phyloP scores from a whole-genome alignment of 2,113 vertebrate species.

The Agapornis roseicollis region DNA sequence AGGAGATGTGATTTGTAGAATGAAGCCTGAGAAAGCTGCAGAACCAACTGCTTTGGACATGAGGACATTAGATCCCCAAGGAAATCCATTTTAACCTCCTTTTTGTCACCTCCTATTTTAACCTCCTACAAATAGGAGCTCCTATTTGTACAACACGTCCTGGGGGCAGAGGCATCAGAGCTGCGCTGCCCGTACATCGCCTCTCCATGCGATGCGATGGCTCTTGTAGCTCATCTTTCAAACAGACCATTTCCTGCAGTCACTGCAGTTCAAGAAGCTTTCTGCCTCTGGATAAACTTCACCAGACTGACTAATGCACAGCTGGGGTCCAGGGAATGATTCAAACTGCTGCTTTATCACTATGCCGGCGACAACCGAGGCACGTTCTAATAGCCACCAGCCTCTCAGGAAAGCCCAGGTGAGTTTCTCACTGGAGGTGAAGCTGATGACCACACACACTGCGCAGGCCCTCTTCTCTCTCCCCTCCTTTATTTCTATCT shows the following conservation, averaged over 20 bases:
- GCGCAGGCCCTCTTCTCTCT: background rate
- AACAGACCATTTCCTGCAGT: background rate
- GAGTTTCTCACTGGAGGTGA: background rate
- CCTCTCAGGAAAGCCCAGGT: background rate
- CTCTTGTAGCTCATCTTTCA: background rate
- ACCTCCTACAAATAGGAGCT: background rate
- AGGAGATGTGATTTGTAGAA: background rate
- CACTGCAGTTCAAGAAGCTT: background rate
- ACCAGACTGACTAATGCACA: background rate
- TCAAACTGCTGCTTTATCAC: background rate
- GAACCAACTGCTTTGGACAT: background rate
- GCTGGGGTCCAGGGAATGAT: background rate
- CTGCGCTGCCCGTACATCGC: background rate
- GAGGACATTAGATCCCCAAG: background rate
- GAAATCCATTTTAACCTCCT: background rate
- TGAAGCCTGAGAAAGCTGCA: background rate
- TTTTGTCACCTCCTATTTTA: too few relatives aligned
- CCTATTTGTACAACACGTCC: background rate
- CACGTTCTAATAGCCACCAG: background rate
- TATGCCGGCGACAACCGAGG: background rate
- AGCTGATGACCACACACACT: background rate
- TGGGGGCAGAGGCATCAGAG: background rate
- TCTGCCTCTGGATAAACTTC: slow-evolving; percentile 9
- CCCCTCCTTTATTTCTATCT: background rate
- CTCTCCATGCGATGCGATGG: background rate